Evolutionary conservation across 2,113 vertebrate species (phyloP).

Genomic region (Saguinus midas): DNA sequence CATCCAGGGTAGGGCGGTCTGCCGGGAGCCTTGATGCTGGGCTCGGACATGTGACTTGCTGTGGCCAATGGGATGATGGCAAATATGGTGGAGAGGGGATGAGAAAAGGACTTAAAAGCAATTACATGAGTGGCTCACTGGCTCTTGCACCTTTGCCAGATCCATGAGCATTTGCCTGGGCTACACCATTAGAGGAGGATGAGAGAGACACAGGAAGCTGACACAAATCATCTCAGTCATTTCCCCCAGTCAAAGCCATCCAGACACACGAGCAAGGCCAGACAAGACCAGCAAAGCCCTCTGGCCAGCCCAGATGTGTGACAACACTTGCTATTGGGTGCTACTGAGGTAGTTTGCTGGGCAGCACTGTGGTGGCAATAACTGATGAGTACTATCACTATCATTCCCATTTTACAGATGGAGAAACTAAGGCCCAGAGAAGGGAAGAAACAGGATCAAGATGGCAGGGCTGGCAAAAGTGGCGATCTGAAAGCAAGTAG

Average conservation of each 20-base stretch:
- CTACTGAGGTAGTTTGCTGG: not conserved
- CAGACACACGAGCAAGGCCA: not conserved
- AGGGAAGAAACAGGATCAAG: not conserved
- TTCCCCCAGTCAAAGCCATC: not conserved
- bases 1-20: not conserved
- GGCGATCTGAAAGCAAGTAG: not conserved
- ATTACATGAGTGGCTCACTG: not conserved
- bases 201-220: fast-evolving
- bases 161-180: not conserved
- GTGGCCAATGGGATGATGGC: not conserved
- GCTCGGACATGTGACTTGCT: not conserved
- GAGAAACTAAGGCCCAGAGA: not conserved
- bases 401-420: not conserved
- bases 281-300: not conserved
- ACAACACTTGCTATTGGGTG: not conserved
- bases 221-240: not conserved
- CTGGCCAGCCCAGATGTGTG: not conserved
- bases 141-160: not conserved
- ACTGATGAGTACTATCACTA: fast-evolving
- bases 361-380: fast-evolving
- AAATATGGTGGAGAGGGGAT: no score
- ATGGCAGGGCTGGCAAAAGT: not conserved
- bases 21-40: not conserved
- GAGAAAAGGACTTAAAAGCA: not conserved
- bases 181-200: not conserved